A percentile compares a stretch with the other conserved stretches of the same genome.
These are phyloP conservation scores for Parasteatoda lunata DNA, from an alignment of 2,888 invertebrate species.

Conservation along the genomic window DNA sequence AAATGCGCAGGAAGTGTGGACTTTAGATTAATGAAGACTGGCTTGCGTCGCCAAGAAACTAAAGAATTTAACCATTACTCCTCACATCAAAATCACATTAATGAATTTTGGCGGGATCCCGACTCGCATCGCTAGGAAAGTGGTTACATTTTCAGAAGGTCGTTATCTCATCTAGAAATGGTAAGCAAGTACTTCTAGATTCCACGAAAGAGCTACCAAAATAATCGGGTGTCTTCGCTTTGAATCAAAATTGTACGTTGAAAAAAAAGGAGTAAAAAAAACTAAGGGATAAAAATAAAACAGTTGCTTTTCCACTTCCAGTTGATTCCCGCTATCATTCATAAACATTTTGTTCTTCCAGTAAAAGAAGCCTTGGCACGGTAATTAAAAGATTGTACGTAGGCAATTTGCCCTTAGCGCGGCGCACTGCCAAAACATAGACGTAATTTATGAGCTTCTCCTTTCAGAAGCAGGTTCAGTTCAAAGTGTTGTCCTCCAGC, in stretches of 20 bases:
- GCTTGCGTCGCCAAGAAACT: neutral
- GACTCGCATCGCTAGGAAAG: conserved; percentile 6
- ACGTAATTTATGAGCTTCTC: conserved; percentile 64
- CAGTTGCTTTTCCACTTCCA: conserved; percentile 45
- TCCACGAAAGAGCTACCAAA: conserved; percentile 23
- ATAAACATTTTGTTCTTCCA: conserved; percentile 62
- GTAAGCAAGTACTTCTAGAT: conserved; percentile 30
- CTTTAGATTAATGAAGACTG: neutral
- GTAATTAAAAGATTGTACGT: conserved; percentile 66
- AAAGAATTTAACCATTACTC: neutral
- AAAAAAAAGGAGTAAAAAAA: conserved; percentile 19
- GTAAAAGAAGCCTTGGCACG: conserved; percentile 60
- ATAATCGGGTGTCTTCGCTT: conserved; percentile 34
- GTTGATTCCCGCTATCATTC: conserved; percentile 60
- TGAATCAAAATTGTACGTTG: neutral
- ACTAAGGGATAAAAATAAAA: conserved; percentile 52
- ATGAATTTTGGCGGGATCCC: conserved; percentile 15
- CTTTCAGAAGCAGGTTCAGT: conserved; percentile 34
- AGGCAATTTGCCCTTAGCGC: conserved; percentile 61
- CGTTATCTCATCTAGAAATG: conserved; percentile 42
- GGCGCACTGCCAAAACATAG: conserved; percentile 49
- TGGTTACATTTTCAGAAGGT: conserved; percentile 42
- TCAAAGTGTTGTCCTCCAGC: neutral
- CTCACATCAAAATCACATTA: conserved; percentile 50
- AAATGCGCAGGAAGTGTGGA: neutral